These are phyloP conservation scores for Gastracanthus pulcherrimus DNA, from an alignment of 2,888 invertebrate genomes.

Conservation along the genomic window DNA sequence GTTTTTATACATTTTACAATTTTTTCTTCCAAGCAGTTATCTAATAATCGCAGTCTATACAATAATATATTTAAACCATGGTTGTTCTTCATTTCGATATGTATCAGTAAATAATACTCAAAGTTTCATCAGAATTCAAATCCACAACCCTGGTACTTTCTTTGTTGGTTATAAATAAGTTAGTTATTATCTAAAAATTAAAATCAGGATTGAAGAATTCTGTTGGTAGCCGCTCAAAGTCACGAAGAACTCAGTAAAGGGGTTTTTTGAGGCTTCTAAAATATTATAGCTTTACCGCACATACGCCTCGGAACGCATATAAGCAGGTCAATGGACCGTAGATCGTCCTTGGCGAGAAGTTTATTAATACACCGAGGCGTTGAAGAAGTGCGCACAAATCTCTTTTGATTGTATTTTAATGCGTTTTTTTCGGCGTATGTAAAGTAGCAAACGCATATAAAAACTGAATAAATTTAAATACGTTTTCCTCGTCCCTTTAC, in stretches of 20 bases:
- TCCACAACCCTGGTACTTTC: no score
- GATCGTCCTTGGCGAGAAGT: background rate
- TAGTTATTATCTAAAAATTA: no score
- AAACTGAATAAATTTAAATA: background rate
- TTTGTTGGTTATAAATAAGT: no score
- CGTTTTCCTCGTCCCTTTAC: background rate
- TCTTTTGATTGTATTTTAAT: background rate
- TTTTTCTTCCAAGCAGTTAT: no score
- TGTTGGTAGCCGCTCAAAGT: background rate
- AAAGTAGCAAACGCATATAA: background rate
- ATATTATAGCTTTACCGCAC: background rate
- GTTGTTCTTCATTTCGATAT: no score
- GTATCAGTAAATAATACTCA: no score
- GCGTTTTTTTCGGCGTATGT: background rate
- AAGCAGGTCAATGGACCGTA: constrained; percentile 1
- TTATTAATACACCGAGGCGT: background rate
- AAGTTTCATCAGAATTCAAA: no score
- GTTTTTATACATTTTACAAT: no score
- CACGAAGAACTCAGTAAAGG: background rate
- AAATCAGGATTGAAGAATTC: no score
- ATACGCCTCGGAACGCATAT: background rate
- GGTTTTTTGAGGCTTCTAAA: background rate
- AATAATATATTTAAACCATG: no score
- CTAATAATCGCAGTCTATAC: no score
- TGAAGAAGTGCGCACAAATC: background rate